Percentiles rank a stretch among this genome's conserved stretches.
Evolutionary conservation across 2,113 vertebrate genomes (phyloP).

Genomic region (Toxostoma redivivum): DNA sequence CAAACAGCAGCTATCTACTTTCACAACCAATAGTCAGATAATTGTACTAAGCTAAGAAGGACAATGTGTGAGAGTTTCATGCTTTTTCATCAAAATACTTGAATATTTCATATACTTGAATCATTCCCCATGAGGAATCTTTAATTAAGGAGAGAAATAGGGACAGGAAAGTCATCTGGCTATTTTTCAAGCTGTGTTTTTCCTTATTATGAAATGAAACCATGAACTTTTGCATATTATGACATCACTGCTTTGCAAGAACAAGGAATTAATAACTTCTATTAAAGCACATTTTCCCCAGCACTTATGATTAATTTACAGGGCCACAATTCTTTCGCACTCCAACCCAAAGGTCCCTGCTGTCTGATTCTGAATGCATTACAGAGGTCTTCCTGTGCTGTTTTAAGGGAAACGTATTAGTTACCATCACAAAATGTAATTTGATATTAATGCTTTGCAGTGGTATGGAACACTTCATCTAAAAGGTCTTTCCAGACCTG

Average conservation of each 20-base stretch:
- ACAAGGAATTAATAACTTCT: background rate
- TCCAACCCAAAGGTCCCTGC: background rate
- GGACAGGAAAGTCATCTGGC: background rate
- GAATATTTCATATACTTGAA: background rate
- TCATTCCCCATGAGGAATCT: background rate
- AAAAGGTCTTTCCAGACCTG: background rate
- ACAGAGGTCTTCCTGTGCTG: background rate
- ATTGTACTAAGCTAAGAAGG: background rate
- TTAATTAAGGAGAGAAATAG: background rate
- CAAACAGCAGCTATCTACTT: background rate
- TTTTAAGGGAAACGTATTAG: background rate
- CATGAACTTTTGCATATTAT: background rate
- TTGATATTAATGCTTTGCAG: background rate
- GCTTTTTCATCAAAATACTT: background rate
- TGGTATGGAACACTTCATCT: background rate
- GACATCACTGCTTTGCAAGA: background rate
- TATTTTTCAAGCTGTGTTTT: background rate
- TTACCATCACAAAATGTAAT: background rate
- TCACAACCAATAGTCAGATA: background rate
- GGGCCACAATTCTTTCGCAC: background rate
- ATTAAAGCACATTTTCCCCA: background rate
- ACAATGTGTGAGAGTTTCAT: background rate
- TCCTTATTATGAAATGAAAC: background rate
- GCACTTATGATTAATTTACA: background rate
- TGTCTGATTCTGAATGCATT: background rate